These are phyloP conservation scores for Pristionchus exspectatus DNA, from an alignment of 2,888 invertebrate species.

Conservation along the genomic window DNA sequence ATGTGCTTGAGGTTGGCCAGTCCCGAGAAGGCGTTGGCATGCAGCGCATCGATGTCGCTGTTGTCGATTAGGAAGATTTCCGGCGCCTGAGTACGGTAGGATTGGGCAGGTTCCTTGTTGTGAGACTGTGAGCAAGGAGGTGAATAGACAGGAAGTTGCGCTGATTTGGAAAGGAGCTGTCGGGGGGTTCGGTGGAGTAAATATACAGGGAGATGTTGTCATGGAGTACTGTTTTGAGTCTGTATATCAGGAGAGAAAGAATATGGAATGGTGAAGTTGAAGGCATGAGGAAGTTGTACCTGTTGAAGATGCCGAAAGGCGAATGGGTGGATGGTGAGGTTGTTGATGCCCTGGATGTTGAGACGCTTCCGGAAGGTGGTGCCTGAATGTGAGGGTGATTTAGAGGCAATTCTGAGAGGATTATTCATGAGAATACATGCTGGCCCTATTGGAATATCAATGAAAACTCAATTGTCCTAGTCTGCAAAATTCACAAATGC, in stretches of 20 bases:
- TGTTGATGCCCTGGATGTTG: background rate
- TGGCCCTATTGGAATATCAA: background rate
- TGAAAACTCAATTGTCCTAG: background rate
- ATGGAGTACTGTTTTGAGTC: too few relatives aligned
- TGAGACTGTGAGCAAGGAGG: background rate
- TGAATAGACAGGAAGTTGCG: slow-evolving; percentile 4
- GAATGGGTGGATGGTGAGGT: slow-evolving; percentile 40
- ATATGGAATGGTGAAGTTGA: background rate
- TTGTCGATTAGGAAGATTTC: slow-evolving; percentile 51
- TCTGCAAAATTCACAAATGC: too few relatives aligned
- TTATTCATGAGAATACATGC: background rate
- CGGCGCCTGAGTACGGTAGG: slow-evolving; percentile 42
- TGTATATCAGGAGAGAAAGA: too few relatives aligned
- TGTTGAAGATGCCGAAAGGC: slow-evolving; percentile 41
- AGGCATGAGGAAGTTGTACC: background rate
- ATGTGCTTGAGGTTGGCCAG: slow-evolving; percentile 63
- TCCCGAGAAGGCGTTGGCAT: slow-evolving; percentile 56
- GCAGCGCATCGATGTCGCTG: slow-evolving; percentile 15
- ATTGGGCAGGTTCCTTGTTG: background rate
- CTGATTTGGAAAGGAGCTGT: background rate
- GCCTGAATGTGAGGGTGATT: background rate
- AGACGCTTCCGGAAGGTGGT: slow-evolving; percentile 1
- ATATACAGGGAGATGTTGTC: background rate
- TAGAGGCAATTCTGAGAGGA: background rate
- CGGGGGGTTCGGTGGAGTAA: background rate